Evolutionary conservation across 2,113 vertebrate genomes (phyloP), one percentile per base, ranked within the genome.

Genomic region (Corapipo altera): DNA sequence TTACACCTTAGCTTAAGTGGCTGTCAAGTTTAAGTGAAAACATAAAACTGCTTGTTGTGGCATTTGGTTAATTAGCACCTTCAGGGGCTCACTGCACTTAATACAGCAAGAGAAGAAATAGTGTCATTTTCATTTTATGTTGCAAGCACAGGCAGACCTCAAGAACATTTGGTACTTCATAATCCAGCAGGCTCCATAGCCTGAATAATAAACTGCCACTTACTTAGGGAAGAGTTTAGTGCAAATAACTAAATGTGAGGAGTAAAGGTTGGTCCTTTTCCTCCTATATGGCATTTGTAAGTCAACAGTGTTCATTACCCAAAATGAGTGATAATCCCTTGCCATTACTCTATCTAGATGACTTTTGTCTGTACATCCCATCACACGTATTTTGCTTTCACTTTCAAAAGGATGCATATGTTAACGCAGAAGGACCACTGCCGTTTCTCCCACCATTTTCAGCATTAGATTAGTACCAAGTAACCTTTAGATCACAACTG

Each of bases 61-160:
- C 95, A 91, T 96, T 95, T 96, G 55, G 54, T 33, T 97, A 95
- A 96, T 93, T 91, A 95, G 73, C 4, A 4, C 66, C 91, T 89
- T 77, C 55, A 61, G 84, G 93, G 90, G 80, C 55, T 89, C 37
- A 43, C 59, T 86, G 62, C 44, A 48, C 58, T 84, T 83, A 84
- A 69, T 80, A 77, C 12, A 64, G 77, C 6, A 6, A 80, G 51
- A 83, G 46, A 76, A 82, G 73, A 69, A 69, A 14, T 66, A 35
- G 33, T 95, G 90, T 44, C 58, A 75, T 93, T 97, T 96, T 87
- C 73, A 73, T 90, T 96, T 96, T 94, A 95, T 15, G 1, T 96
- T 94, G 66, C 58, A 79, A 79, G 76, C 85, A 37, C n/a, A 85
- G 65, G 51, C 22, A 92, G 32, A 74, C 37, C 88, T 85, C 51